phyloP scores from a whole-genome alignment of 1,140 invertebrate species.

The Drosophila pallidifrons region DNA sequence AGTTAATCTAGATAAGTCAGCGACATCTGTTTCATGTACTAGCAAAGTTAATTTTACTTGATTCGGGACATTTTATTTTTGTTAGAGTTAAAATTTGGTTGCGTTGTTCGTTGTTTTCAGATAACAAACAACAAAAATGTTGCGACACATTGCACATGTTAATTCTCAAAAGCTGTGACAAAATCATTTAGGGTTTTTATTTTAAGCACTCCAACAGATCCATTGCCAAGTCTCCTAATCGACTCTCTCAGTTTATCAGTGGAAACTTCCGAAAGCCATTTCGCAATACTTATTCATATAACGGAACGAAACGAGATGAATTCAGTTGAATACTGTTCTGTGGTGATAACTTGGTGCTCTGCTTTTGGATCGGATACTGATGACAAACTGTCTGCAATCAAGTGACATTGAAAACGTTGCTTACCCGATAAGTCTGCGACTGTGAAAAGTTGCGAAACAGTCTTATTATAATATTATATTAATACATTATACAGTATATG shows the following conservation, averaged over 20 bases:
- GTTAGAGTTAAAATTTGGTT: background rate
- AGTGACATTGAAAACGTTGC: constrained; percentile 55
- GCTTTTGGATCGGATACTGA: constrained; percentile 26
- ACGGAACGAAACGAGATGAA: background rate
- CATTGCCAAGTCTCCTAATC: background rate
- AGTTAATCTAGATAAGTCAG: background rate
- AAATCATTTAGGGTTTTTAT: constrained; percentile 33
- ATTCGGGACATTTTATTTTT: background rate
- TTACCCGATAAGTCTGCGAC: constrained; percentile 30
- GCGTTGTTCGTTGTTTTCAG: constrained; percentile 11
- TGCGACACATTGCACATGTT: constrained; percentile 34
- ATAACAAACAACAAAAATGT: constrained; percentile 17
- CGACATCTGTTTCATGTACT: constrained; percentile 31
- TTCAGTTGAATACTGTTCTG: background rate
- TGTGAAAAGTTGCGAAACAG: constrained; percentile 52
- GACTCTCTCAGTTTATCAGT: constrained; percentile 33
- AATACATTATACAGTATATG: background rate
- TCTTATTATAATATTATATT: background rate
- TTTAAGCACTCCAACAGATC: constrained; percentile 32
- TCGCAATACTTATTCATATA: constrained; percentile 34
- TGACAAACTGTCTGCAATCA: constrained; percentile 42
- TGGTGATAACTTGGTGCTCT: background rate
- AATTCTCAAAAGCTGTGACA: constrained; percentile 46
- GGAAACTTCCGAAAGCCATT: constrained; percentile 47
- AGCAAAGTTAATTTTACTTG: constrained; percentile 11